Percentiles rank a stretch among this genome's conserved stretches.
Evolutionary conservation across 2,113 vertebrate genomes (phyloP).

Genomic region (Rhinolophus sinicus): DNA sequence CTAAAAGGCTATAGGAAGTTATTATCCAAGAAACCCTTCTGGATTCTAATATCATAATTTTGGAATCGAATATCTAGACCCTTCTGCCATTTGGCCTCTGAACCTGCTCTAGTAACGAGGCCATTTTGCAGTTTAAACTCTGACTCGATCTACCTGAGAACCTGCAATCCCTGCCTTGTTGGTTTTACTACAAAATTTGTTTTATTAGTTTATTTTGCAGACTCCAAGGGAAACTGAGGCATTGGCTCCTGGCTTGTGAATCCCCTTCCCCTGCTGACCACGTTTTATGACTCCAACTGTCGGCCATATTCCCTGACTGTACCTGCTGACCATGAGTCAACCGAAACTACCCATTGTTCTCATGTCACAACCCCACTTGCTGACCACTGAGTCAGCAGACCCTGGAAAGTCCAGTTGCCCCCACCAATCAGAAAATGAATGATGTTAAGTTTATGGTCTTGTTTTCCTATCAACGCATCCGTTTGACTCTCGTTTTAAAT

Average conservation of each 20-base stretch:
- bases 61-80: background rate
- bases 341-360: background rate
- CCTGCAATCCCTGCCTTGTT: background rate
- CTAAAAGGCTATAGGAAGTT: background rate
- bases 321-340: background rate
- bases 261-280: background rate
- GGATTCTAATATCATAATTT: background rate
- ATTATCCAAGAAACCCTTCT: background rate
- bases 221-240: background rate
- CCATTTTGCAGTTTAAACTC: background rate
- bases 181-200: background rate
- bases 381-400: background rate
- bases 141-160: background rate
- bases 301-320: too few species aligned
- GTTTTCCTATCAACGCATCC: background rate
- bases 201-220: background rate
- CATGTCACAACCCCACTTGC: background rate
- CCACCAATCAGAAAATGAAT: background rate
- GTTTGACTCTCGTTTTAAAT: background rate
- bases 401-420: background rate
- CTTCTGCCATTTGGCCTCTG: background rate
- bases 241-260: too few species aligned
- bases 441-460: background rate
- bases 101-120: too few species aligned
- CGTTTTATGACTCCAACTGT: too few species aligned